Evolutionary conservation across 2,888 invertebrate species (phyloP), one percentile per base, ranked within the genome.

Genomic region (Brachyptera putata): DNA sequence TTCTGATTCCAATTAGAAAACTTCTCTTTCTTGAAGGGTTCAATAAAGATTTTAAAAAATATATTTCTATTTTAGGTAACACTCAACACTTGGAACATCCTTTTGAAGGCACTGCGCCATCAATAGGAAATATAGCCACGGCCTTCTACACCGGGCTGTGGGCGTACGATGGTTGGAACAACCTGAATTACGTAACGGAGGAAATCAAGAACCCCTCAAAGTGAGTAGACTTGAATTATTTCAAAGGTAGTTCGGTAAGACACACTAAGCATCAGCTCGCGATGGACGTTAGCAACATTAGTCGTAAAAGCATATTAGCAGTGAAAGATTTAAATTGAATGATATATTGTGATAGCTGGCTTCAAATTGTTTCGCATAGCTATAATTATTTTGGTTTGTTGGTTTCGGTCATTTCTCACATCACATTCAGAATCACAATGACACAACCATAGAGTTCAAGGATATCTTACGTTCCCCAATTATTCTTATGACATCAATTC

Each of bases 91-190:
- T 95, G 77, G 82, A 86, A 72, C 85, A 86, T 75, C 84, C 87
- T 65, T 95, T 95, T 81, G 81, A 80, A 75, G 88, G 89, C 71
- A 82, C 79, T 72, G 82, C 80, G 61, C 84, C 83, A 70, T 86
- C 86, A 56, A 75, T 89, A 68, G 89, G 94, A 66, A 89, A 90
- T 75, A 86, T 95, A 70, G 95, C 95, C 65, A 91, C 91, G 37
- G 94, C 94, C 61, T 94, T 95, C 80, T 95, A 95, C 79, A 93
- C 92, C 34, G 95, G 95, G 65, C 81, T 94, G 26, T 95, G 94
- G 94, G 95, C 95, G 63, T 95, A 95, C 77, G 95, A 95, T 75
- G 95, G 95, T 69, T 95, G 95, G 95, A 99, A 99, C 77, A 99
- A 98, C 78, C 84, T 99, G 68, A 99, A 99, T 80, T 98, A 95